These are phyloP conservation scores for Indicator maculatus DNA, from an alignment of 2,113 vertebrate species.

Conservation along the genomic window DNA sequence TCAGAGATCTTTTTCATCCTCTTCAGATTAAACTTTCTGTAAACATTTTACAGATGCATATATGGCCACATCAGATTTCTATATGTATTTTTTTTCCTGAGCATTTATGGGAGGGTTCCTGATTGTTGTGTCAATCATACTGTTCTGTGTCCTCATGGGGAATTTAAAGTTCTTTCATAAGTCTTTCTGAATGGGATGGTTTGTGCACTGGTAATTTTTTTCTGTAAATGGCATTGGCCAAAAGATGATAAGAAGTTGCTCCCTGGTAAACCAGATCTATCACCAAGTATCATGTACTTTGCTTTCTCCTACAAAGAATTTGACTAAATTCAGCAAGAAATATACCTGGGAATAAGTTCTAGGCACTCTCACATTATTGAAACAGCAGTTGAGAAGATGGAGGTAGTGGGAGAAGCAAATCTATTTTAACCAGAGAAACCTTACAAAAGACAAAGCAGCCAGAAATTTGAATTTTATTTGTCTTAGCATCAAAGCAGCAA, in stretches of 20 bases:
- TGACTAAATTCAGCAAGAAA: background rate
- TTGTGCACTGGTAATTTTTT: background rate
- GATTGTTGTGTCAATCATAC: background rate
- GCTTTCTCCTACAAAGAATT: background rate
- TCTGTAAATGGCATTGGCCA: background rate
- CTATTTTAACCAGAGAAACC: background rate
- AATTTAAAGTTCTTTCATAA: background rate
- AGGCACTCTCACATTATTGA: background rate
- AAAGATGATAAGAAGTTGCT: background rate
- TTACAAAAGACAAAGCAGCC: background rate
- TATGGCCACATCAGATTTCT: background rate
- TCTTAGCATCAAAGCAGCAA: background rate
- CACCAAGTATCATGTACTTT: background rate
- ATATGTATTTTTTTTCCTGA: background rate
- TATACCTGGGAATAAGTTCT: background rate
- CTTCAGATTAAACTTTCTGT: background rate
- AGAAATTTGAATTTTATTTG: background rate
- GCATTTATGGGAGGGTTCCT: background rate
- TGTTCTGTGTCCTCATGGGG: background rate
- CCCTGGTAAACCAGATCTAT: background rate
- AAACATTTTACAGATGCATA: background rate
- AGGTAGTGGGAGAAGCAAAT: background rate
- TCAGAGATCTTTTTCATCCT: background rate
- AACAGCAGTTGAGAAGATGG: background rate
- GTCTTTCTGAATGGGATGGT: background rate